Evolutionary conservation across 2,113 vertebrate genomes (phyloP).

Genomic region (Martes martes): DNA sequence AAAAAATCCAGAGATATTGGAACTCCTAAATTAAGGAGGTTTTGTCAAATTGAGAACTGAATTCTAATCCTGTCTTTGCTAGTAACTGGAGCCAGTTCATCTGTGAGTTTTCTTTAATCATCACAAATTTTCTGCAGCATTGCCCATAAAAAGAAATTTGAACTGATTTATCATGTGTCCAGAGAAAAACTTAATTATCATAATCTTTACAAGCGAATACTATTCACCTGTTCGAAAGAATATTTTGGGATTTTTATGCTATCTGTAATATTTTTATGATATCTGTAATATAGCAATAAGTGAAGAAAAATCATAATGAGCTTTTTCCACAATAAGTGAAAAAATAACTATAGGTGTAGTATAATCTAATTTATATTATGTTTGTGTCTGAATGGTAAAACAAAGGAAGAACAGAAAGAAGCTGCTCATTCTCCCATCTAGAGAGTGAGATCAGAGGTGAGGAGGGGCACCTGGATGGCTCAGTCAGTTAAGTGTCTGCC

Average conservation of each 20-base stretch:
- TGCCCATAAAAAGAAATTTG: slow-evolving; percentile 1
- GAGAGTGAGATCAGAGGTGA: background rate
- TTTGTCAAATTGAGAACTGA: background rate
- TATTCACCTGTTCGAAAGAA: background rate
- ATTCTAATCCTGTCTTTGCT: background rate
- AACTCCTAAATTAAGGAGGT: background rate
- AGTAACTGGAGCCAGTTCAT: background rate
- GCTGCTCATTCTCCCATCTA: background rate
- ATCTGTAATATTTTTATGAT: no score
- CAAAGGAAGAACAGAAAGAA: background rate
- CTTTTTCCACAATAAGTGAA: background rate
- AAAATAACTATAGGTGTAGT: background rate
- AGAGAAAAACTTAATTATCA: background rate
- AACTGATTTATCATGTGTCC: background rate
- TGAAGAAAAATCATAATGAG: background rate
- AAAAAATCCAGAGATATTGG: background rate
- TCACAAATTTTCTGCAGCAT: slow-evolving; percentile 11
- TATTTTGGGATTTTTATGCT: background rate
- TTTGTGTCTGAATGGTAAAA: background rate
- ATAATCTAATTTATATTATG: background rate
- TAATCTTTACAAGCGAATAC: background rate
- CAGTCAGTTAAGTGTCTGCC: background rate
- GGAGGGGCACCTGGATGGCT: background rate
- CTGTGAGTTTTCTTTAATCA: background rate
- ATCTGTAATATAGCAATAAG: background rate